Evolutionary conservation across 1,140 invertebrate genomes (phyloP), one percentile per base, ranked within the genome.

Genomic region (Neodiprion lecontei): DNA sequence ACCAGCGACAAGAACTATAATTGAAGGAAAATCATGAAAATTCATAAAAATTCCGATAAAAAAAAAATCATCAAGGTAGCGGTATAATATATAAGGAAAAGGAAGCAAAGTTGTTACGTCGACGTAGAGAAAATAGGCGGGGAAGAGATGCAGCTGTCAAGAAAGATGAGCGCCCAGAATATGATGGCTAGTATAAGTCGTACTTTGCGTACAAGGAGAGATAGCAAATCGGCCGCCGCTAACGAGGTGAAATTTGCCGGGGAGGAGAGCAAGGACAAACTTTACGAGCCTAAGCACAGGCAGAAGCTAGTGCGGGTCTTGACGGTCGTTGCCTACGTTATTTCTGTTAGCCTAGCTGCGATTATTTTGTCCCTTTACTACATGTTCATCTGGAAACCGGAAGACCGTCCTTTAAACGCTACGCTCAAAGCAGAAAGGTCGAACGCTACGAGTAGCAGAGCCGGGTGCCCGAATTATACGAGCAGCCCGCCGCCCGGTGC

Each of bases 351-450:
- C 12, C 89, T 98, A 76, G 97, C 96, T 0, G 97, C 97, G 7
- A 97, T 99, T 77, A 95, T 98, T 85, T 91, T 99, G 40, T 98
- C 96, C 0, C 90, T 98, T 11, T 99, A 99, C 89, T 99, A 99
- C 89, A 94, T 97, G 76, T 96, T 98, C 86, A 92, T 99, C 76
- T 99, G 97, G 97, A 93, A 97, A 86, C 96, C 96, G 0, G 91
- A 91, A 69, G 83, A 87, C 73, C 78, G 78, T 9, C 28, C 72
- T 7, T 72, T 5, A 2, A 40, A 73, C n/a, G 75, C 74, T 61
- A 68, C 69, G 2, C 28, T 78, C 14, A 77, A 78, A 68, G 11
- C 53, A 11, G n/a, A 4, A 11, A 74, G 48, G 65, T 73, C 73
- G 9, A 66, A 17, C 3, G 67, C 61, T 9, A 53, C 50, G n/a